Conservation (phyloP, 2,797 vertebrate species). For the Falco peregrinus region DNA sequence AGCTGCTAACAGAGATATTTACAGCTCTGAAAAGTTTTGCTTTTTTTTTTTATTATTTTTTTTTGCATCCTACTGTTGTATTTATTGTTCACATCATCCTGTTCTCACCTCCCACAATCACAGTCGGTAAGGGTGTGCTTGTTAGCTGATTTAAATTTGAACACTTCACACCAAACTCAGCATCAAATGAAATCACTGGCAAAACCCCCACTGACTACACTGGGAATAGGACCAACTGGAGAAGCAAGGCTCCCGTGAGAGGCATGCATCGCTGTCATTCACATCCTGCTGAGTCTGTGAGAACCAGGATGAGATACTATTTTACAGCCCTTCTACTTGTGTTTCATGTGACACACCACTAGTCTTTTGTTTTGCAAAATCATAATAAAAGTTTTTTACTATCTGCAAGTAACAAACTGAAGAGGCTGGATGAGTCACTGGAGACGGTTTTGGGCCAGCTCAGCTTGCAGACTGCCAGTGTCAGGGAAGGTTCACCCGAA, state of each 20-base stretch:
- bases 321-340: neutral
- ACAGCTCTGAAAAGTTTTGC: neutral
- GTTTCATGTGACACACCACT: neutral
- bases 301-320: neutral
- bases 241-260: neutral
- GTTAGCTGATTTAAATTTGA: neutral
- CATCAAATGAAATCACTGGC: constrained; percentile 19
- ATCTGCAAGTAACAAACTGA: neutral
- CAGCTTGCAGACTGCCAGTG: neutral
- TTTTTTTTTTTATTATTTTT: neutral
- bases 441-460: neutral
- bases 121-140: neutral
- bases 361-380: constrained; percentile 16
- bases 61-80: neutral
- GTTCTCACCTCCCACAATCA: neutral
- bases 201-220: constrained; percentile 33
- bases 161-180: neutral
- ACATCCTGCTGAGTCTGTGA: constrained; percentile 38
- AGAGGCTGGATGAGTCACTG: neutral
- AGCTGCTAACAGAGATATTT: neutral
- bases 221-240: constrained; percentile 38
- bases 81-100: neutral
- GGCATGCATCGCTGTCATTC: constrained; percentile 19
- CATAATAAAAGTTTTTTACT: neutral
- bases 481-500: neutral